Conservation (phyloP, 2,797 vertebrate genomes). For the Sebastes melanostomus region DNA sequence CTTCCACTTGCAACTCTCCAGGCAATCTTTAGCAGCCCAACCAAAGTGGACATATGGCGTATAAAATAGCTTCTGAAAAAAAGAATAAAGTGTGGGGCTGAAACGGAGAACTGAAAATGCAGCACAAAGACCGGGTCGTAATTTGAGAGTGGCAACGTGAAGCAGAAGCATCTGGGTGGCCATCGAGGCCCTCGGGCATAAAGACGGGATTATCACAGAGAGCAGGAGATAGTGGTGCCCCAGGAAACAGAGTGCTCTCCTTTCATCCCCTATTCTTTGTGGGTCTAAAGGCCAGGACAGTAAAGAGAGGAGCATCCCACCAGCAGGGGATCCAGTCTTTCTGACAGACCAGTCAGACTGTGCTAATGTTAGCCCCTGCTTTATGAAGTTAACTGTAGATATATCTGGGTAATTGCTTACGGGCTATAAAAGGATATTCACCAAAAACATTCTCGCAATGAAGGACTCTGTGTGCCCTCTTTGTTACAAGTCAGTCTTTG, state of each 20-base stretch:
- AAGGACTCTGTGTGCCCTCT: neutral
- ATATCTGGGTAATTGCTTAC: constrained; percentile 23
- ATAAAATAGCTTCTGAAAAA: constrained; percentile 31
- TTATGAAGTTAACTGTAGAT: constrained; percentile 11
- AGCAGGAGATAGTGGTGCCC: constrained; percentile 58
- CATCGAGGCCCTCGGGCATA: constrained; percentile 41
- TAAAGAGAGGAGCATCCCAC: constrained; percentile 38
- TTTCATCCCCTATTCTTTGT: constrained; percentile 65
- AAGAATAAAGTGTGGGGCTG: neutral
- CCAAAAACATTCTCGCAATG: constrained; percentile 1
- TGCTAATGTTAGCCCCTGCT: constrained; percentile 25
- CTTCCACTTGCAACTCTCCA: constrained; percentile 32
- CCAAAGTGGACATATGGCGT: constrained; percentile 54
- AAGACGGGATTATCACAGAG: constrained; percentile 63
- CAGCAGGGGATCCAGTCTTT: constrained; percentile 33
- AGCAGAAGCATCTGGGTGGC: constrained; percentile 40
- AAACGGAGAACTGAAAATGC: neutral
- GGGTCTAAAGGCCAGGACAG: constrained; percentile 55
- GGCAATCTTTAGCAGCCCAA: constrained; percentile 35
- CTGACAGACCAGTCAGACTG: constrained; percentile 14
- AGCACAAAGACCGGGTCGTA: constrained; percentile 23
- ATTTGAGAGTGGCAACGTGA: constrained; percentile 23
- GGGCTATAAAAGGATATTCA: constrained; percentile 38
- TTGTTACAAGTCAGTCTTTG: constrained; percentile 42
- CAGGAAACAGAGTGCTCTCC: constrained; percentile 50